A percentile compares a stretch with the other conserved stretches of the same genome.
These are phyloP conservation scores for Falco concolor DNA, from an alignment of 2,797 vertebrate species.

Conservation along the genomic window DNA sequence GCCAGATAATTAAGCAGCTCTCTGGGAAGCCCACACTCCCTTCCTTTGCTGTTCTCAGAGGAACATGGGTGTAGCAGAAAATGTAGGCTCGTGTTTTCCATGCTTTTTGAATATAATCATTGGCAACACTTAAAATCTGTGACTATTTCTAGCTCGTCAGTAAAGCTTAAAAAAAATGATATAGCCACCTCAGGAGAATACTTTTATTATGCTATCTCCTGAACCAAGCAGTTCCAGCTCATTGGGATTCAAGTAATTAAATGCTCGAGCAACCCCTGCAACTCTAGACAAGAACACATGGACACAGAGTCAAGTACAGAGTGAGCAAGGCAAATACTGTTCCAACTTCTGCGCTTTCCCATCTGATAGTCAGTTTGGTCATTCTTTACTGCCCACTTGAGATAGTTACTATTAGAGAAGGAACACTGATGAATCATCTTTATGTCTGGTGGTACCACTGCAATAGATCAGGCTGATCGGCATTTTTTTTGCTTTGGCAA, in stretches of 20 bases:
- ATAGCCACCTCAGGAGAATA: not conserved
- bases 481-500: constrained; percentile 35
- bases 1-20: not conserved
- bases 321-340: not conserved
- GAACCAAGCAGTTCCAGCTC: constrained; percentile 34
- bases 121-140: constrained; percentile 11
- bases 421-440: constrained; percentile 40
- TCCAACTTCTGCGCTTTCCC: not conserved
- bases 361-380: constrained; percentile 26
- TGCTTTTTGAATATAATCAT: not conserved
- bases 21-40: not conserved
- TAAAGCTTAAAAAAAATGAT: constrained; percentile 11
- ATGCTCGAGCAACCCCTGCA: constrained; percentile 21
- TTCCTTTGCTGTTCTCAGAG: not conserved
- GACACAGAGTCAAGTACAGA: not conserved
- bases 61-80: not conserved
- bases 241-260: constrained; percentile 55
- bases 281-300: not conserved
- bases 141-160: not conserved
- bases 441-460: not conserved
- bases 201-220: constrained; percentile 17
- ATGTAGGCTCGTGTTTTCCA: not conserved
- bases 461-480: constrained; percentile 4
- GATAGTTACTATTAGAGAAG: not conserved
- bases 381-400: constrained; percentile 51